Conservation (phyloP, 2,797 vertebrate genomes). For the Pyrocephalus nanus region DNA sequence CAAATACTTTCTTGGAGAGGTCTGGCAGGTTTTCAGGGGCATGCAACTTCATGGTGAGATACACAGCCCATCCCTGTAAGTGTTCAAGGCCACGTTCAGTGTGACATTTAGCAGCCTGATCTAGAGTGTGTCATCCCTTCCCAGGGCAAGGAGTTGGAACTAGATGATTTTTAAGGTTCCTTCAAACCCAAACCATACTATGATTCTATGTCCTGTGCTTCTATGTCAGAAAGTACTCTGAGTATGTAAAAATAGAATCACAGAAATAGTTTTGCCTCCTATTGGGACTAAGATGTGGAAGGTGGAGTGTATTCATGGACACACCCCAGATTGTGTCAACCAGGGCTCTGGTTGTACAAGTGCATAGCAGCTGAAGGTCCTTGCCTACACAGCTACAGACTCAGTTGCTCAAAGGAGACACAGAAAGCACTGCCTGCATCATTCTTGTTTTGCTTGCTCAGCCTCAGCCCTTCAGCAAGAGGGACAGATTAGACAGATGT, state of each 20-base stretch:
- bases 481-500: background rate
- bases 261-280: background rate
- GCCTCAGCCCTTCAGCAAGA: background rate
- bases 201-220: background rate
- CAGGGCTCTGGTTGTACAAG: background rate
- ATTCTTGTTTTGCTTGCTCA: background rate
- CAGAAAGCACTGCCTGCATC: background rate
- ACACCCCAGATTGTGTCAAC: fast-evolving
- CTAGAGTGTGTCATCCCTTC: background rate
- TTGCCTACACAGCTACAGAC: background rate
- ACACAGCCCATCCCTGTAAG: background rate
- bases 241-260: background rate
- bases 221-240: background rate
- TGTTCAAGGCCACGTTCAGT: fast-evolving
- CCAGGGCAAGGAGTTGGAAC: background rate
- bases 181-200: background rate
- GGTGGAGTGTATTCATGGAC: background rate
- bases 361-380: background rate
- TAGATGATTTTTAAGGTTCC: background rate
- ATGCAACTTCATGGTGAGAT: background rate
- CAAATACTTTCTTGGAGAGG: background rate
- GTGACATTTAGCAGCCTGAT: background rate
- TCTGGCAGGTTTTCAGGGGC: background rate
- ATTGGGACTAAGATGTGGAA: background rate
- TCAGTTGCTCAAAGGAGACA: background rate